Percentiles rank a stretch among this genome's conserved stretches.
These are phyloP conservation scores for Nymphalis c-album DNA, from an alignment of 2,888 invertebrate genomes.

Conservation along the genomic window DNA sequence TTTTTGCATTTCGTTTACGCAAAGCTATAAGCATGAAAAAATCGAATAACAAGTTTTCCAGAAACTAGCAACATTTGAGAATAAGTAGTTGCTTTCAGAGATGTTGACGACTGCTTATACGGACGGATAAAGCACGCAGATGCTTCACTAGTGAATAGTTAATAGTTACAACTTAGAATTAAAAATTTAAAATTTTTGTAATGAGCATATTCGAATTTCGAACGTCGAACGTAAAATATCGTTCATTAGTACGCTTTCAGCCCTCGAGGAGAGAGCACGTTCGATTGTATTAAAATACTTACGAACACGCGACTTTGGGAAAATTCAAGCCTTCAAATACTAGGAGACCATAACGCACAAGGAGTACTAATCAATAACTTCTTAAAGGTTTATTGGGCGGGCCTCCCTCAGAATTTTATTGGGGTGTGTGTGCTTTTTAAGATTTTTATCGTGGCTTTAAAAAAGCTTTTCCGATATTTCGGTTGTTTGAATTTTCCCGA, in stretches of 20 bases:
- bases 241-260: slow-evolving; percentile 20
- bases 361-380: slow-evolving; percentile 8
- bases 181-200: not conserved
- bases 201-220: too few relatives aligned
- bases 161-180: too few relatives aligned
- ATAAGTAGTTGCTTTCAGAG: too few relatives aligned
- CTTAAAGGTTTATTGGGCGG: too few relatives aligned
- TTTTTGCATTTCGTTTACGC: too few relatives aligned
- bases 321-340: slow-evolving; percentile 24
- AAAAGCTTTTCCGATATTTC: slow-evolving; percentile 71
- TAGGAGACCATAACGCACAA: slow-evolving; percentile 16
- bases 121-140: too few relatives aligned
- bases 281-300: slow-evolving; percentile 7
- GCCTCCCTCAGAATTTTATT: slow-evolving; percentile 4
- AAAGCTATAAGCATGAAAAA: too few relatives aligned
- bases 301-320: slow-evolving; percentile 19
- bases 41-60: too few relatives aligned
- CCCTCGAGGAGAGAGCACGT: slow-evolving; percentile 25
- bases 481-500: slow-evolving; percentile 76
- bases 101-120: too few relatives aligned
- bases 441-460: slow-evolving; percentile 38
- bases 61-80: too few relatives aligned
- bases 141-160: not conserved
- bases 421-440: slow-evolving; percentile 9
- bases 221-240: not conserved